Percentiles rank a stretch among this genome's conserved stretches.
Evolutionary conservation across 64 coral and sea anemone genomes (phyloP).

Genomic region (Pocillopora verrucosa): DNA sequence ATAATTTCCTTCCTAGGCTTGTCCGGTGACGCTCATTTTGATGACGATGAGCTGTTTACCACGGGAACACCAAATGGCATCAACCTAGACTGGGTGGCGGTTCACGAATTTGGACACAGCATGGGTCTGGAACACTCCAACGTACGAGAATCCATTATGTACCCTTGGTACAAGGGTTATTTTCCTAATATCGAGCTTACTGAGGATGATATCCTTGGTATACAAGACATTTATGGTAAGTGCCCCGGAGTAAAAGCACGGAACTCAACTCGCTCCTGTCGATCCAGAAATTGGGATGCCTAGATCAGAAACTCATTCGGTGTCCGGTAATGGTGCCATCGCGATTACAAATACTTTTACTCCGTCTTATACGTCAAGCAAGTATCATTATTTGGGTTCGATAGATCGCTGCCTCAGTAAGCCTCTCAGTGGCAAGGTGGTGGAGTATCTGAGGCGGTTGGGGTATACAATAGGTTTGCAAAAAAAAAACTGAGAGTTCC

Average conservation of each 20-base stretch:
- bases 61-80: slow-evolving; percentile 21
- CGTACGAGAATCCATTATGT: slow-evolving; percentile 57
- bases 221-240: slow-evolving; percentile 58
- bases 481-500: too few species aligned
- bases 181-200: slow-evolving; percentile 42
- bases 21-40: slow-evolving; percentile 74
- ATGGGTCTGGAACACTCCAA: slow-evolving; percentile 65
- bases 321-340: too few species aligned
- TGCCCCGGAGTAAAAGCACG: background rate
- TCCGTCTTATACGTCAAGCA: too few species aligned
- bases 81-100: slow-evolving; percentile 67
- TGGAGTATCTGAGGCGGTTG: too few species aligned
- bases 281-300: too few species aligned
- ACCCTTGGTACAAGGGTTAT: slow-evolving; percentile 68
- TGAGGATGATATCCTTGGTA: slow-evolving; percentile 44
- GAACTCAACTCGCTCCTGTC: too few species aligned
- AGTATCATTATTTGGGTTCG: too few species aligned
- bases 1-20: slow-evolving; percentile 10
- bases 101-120: slow-evolving; percentile 84
- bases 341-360: too few species aligned
- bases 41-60: slow-evolving; percentile 62
- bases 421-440: too few species aligned
- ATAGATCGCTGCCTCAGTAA: too few species aligned
- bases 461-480: too few species aligned
- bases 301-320: too few species aligned